phyloP scores from a whole-genome alignment of 1,140 invertebrate species.

The Cotesia chilonis region DNA sequence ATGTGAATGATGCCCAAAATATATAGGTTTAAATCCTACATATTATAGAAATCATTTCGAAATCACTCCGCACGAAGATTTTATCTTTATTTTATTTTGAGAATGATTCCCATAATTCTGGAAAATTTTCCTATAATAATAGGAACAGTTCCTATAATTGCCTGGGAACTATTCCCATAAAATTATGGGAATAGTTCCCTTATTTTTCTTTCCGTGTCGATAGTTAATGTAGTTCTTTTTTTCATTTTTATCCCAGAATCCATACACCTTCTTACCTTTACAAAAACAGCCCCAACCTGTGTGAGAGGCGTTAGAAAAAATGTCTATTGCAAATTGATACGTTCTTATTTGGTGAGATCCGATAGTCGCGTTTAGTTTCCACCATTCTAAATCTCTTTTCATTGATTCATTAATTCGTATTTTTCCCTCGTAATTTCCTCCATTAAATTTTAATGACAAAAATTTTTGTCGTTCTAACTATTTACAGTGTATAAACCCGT shows the following conservation, averaged over 20 bases:
- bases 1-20: too few relatives aligned
- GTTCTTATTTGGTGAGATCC: conserved; percentile 25
- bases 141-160: too few relatives aligned
- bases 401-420: conserved; percentile 19
- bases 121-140: too few relatives aligned
- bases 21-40: too few relatives aligned
- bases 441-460: conserved; percentile 36
- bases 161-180: too few relatives aligned
- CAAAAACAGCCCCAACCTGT: conserved; percentile 34
- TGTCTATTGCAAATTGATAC: conserved; percentile 19
- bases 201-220: background rate
- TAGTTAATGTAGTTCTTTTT: conserved; percentile 34
- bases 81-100: too few relatives aligned
- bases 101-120: too few relatives aligned
- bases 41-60: too few relatives aligned
- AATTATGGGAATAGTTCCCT: too few relatives aligned
- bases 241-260: conserved; percentile 33
- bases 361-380: background rate
- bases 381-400: conserved; percentile 34
- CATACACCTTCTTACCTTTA: background rate
- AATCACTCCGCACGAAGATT: too few relatives aligned
- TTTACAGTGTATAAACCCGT: conserved; percentile 36
- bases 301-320: conserved; percentile 35
- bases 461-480: conserved; percentile 37
- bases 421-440: conserved; percentile 21